A percentile compares a stretch with the other conserved stretches of the same genome.
Conservation (phyloP, 2,797 vertebrate species). For the Pitangus sulphuratus region DNA sequence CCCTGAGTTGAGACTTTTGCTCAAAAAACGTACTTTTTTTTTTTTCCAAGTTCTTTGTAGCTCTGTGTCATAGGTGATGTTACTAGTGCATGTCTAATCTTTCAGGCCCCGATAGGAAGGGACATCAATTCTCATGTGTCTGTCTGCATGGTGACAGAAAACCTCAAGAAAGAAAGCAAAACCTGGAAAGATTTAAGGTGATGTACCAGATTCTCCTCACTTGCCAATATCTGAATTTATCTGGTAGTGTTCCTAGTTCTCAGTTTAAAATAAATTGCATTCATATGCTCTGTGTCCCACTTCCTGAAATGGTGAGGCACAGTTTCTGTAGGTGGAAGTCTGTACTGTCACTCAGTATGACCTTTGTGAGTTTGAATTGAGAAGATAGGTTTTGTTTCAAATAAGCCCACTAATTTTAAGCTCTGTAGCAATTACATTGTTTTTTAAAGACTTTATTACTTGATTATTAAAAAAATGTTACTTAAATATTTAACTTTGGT, state of each 20-base stretch:
- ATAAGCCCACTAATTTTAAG: background rate
- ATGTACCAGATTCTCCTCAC: background rate
- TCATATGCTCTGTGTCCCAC: background rate
- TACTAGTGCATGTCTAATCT: background rate
- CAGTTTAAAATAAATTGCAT: background rate
- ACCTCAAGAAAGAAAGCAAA: constrained; percentile 93
- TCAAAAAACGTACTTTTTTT: background rate
- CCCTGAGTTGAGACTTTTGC: background rate
- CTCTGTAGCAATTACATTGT: background rate
- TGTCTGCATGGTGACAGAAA: constrained; percentile 98
- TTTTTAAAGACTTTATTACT: background rate
- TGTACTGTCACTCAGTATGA: background rate
- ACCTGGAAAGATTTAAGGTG: constrained; percentile 98
- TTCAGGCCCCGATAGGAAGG: constrained; percentile 91
- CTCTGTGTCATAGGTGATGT: background rate
- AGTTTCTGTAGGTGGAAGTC: background rate
- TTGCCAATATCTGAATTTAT: background rate
- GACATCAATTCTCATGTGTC: constrained; percentile 94
- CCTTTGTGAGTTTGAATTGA: background rate
- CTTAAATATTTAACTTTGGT: background rate
- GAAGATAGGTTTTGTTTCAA: background rate
- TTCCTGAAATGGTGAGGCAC: background rate
- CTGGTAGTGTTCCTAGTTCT: background rate
- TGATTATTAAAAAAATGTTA: background rate
- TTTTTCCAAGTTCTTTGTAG: background rate